These are phyloP conservation scores for Ambastaia sidthimunki DNA, from an alignment of 2,797 vertebrate species.

Conservation along the genomic window DNA sequence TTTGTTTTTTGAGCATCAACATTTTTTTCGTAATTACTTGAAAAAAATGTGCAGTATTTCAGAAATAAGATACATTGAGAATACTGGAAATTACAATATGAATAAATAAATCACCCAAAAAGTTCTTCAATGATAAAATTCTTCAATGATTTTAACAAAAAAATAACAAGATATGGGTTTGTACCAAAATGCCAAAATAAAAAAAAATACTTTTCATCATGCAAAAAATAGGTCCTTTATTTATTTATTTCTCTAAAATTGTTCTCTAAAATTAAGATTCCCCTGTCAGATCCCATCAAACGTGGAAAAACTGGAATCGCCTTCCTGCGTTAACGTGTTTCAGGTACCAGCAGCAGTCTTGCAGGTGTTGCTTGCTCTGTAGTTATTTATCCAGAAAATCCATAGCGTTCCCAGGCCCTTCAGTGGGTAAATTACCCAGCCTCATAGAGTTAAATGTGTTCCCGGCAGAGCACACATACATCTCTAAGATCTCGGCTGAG, in stretches of 20 bases:
- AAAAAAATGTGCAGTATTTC: too few species aligned
- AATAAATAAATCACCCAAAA: too few species aligned
- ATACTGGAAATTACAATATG: too few species aligned
- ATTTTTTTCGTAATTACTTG: neutral
- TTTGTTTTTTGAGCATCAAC: neutral
- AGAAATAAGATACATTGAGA: too few species aligned
- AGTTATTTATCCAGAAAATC: constrained; percentile 46
- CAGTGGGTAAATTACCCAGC: constrained; percentile 43
- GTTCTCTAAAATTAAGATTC: neutral
- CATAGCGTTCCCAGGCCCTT: constrained; percentile 39
- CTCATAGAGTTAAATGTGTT: constrained; percentile 37
- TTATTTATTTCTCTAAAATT: too few species aligned
- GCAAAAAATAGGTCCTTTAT: too few species aligned
- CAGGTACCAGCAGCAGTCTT: constrained; percentile 45
- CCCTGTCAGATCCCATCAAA: constrained; percentile 28
- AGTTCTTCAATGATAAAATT: too few species aligned
- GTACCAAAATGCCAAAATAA: too few species aligned
- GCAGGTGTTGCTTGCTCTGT: constrained; percentile 37
- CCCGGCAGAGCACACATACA: constrained; percentile 27
- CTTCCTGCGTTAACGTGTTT: constrained; percentile 21
- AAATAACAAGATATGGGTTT: too few species aligned
- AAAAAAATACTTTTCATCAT: too few species aligned
- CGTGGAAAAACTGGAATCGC: constrained; percentile 40
- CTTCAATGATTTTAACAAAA: too few species aligned
- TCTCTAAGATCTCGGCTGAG: constrained; percentile 38